Conservation (phyloP, 2,888 invertebrate genomes). For the Pterostichus madidus region DNA sequence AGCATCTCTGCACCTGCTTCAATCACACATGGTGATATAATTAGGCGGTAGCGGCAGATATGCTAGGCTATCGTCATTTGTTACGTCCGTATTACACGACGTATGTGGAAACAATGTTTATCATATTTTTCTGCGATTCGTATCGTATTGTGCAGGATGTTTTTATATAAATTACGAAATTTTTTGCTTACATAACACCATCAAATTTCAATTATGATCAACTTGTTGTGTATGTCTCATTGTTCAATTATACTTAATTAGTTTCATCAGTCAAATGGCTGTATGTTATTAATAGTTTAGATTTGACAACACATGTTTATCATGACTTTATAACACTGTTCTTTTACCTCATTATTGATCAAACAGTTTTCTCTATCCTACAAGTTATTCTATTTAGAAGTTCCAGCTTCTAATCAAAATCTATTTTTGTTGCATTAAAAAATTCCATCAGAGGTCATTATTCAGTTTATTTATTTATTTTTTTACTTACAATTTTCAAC, state of each 20-base stretch:
- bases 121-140: constrained; percentile 1
- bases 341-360: not conserved
- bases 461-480: not conserved
- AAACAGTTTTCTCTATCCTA: not conserved
- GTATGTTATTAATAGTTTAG: no score
- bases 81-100: not conserved
- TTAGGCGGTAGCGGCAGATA: constrained; percentile 50
- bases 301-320: no score
- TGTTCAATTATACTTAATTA: no score
- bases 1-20: constrained; percentile 75
- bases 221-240: not conserved
- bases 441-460: no score
- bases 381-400: not conserved
- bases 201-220: not conserved
- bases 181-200: no score
- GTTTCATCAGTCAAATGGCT: no score
- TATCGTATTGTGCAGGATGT: no score
- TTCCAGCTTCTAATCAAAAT: constrained; percentile 14
- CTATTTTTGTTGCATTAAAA: constrained; percentile 1
- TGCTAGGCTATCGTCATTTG: constrained; percentile 4
- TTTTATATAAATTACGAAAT: no score
- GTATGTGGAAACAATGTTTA: no score
- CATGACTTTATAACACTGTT: not conserved
- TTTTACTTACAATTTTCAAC: not conserved
- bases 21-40: constrained; percentile 50